Evolutionary conservation across 2,113 vertebrate genomes (phyloP).

Genomic region (Lophochroa leadbeateri): DNA sequence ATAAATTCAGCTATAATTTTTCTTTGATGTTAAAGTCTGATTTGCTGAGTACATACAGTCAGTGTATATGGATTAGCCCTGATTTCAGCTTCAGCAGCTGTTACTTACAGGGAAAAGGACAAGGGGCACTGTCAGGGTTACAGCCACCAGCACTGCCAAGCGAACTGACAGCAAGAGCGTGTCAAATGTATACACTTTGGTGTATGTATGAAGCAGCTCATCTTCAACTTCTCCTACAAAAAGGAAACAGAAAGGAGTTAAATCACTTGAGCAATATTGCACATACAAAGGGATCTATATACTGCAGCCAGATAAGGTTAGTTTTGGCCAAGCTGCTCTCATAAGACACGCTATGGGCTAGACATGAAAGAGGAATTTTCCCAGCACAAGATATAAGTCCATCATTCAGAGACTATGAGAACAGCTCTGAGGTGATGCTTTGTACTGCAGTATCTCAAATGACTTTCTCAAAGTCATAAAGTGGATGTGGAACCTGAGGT

Average conservation of each 20-base stretch:
- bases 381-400: background rate
- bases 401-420: background rate
- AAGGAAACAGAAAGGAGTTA: background rate
- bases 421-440: background rate
- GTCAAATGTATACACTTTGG: slow-evolving; percentile 91
- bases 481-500: background rate
- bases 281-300: background rate
- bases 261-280: background rate
- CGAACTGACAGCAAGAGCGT: slow-evolving; percentile 88
- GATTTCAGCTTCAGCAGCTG: background rate
- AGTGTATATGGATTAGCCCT: background rate
- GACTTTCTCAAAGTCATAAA: background rate
- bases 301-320: background rate
- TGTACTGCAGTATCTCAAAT: background rate
- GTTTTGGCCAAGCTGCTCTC: background rate
- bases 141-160: slow-evolving; percentile 92
- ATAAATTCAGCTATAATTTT: background rate
- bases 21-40: background rate
- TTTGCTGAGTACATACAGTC: background rate
- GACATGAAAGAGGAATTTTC: background rate
- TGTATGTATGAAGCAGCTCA: slow-evolving; percentile 94
- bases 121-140: slow-evolving; percentile 93
- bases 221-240: slow-evolving; percentile 89
- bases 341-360: background rate
- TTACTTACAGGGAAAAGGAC: slow-evolving; percentile 96